These are phyloP conservation scores for Blastobasis lacticolella DNA, from an alignment of 2,888 invertebrate species.

Conservation along the genomic window DNA sequence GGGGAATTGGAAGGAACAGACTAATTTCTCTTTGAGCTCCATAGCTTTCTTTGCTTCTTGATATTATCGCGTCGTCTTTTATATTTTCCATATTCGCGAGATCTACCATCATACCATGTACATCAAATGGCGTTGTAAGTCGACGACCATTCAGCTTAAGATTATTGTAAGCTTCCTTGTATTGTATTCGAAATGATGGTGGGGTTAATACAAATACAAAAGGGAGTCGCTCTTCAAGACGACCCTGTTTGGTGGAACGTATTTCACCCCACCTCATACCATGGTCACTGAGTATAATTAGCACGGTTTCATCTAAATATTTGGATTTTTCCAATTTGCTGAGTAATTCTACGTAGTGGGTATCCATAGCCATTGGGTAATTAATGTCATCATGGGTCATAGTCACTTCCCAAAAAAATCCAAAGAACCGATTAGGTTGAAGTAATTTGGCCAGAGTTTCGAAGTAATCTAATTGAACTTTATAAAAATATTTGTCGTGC, in stretches of 20 bases:
- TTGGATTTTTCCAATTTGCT: slow-evolving; percentile 49
- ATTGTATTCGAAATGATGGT: slow-evolving; percentile 75
- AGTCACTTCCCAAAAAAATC: slow-evolving; percentile 84
- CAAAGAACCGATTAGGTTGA: slow-evolving; percentile 62
- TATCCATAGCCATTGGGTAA: slow-evolving; percentile 80
- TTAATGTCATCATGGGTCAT: slow-evolving; percentile 86
- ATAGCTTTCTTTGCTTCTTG: slow-evolving; percentile 30
- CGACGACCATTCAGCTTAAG: slow-evolving; percentile 75
- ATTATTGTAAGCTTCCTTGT: slow-evolving; percentile 73
- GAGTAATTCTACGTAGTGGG: slow-evolving; percentile 70
- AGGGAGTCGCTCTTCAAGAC: slow-evolving; percentile 87
- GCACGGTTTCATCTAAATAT: slow-evolving; percentile 74
- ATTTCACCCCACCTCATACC: slow-evolving; percentile 87
- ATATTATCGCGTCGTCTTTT: slow-evolving; percentile 17
- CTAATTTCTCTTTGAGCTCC: slow-evolving; percentile 75
- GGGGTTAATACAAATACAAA: slow-evolving; percentile 81
- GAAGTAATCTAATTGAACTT: slow-evolving; percentile 77
- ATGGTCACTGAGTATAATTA: slow-evolving; percentile 86
- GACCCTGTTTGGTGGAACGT: slow-evolving; percentile 83
- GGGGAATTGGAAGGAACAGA: slow-evolving; percentile 79
- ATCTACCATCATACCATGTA: slow-evolving; percentile 82
- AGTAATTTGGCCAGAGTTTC: no score
- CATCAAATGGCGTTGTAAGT: slow-evolving; percentile 81
- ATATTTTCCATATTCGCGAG: slow-evolving; percentile 60
- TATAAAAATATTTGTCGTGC: slow-evolving; percentile 76